phyloP scores from a whole-genome alignment of 2,888 invertebrate genomes.

The Dysmachus trigonus region DNA sequence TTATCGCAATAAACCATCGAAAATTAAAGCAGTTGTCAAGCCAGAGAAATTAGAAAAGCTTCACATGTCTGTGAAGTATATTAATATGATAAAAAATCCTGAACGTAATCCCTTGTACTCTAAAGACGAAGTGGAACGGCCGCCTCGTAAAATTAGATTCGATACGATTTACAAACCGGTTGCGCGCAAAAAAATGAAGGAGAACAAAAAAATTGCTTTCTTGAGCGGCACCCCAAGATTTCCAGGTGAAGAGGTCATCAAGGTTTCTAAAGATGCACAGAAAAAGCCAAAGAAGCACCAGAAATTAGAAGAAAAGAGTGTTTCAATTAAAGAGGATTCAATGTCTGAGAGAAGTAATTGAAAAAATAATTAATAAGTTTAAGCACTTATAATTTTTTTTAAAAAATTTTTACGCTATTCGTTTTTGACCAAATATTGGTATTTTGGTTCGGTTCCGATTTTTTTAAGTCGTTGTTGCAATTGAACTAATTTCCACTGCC shows the following conservation, averaged over 20 bases:
- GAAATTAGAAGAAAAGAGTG: no score
- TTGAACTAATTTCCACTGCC: no score
- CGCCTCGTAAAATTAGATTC: not conserved
- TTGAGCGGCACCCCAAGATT: slow-evolving; percentile 42
- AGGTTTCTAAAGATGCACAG: not conserved
- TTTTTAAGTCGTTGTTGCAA: no score
- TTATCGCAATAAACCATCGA: not conserved
- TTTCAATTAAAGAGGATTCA: no score
- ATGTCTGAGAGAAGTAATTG: no score
- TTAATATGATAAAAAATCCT: slow-evolving; percentile 44
- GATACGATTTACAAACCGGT: slow-evolving; percentile 35
- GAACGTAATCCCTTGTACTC: not conserved
- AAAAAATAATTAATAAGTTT: no score
- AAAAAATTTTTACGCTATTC: no score
- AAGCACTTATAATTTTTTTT: no score
- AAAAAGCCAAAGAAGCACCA: not conserved
- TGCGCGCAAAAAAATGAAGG: slow-evolving; percentile 33
- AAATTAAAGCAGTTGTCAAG: not conserved
- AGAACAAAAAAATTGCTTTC: slow-evolving; percentile 43
- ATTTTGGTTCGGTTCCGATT: no score
- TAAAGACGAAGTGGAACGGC: not conserved
- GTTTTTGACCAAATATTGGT: no score
- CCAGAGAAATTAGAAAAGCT: slow-evolving; percentile 28
- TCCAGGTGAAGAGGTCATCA: slow-evolving; percentile 1
- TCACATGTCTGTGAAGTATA: slow-evolving; percentile 36